phyloP scores from a whole-genome alignment of 2,113 vertebrate genomes.

The Trogon melanurus region DNA sequence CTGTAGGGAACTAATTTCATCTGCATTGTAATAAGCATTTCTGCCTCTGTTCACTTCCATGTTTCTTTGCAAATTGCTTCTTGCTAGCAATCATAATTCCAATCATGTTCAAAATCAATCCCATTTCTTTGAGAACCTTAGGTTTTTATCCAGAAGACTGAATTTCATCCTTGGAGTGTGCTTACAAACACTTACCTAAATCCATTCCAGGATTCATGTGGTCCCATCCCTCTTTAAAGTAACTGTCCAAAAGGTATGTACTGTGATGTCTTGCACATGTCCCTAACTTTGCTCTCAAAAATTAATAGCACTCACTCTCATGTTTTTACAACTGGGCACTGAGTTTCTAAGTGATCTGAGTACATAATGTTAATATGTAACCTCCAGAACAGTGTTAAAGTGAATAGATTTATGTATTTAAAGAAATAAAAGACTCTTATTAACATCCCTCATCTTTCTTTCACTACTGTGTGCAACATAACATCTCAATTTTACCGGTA shows the following conservation, averaged over 20 bases:
- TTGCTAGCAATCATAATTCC: not conserved
- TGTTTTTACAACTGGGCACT: not conserved
- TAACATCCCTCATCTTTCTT: not conserved
- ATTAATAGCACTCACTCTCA: not conserved
- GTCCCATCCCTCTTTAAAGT: not conserved
- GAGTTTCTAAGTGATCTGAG: not conserved
- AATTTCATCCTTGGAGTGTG: not conserved
- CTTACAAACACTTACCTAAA: not conserved
- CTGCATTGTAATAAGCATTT: not conserved
- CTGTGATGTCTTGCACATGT: not conserved
- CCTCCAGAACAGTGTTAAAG: not conserved
- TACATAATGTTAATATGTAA: not conserved
- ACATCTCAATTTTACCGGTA: not conserved
- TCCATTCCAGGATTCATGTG: not conserved
- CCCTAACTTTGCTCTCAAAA: not conserved
- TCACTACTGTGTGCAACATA: not conserved
- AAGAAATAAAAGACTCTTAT: not conserved
- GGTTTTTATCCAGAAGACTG: not conserved
- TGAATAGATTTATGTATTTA: not conserved
- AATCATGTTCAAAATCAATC: not conserved
- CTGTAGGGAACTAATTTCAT: not conserved
- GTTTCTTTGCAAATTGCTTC: not conserved
- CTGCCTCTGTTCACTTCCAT: not conserved
- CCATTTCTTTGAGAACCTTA: not conserved
- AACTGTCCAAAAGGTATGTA: not conserved